Conservation (phyloP, 2,113 vertebrate species). For the Cyprinodon brontotheroides region DNA sequence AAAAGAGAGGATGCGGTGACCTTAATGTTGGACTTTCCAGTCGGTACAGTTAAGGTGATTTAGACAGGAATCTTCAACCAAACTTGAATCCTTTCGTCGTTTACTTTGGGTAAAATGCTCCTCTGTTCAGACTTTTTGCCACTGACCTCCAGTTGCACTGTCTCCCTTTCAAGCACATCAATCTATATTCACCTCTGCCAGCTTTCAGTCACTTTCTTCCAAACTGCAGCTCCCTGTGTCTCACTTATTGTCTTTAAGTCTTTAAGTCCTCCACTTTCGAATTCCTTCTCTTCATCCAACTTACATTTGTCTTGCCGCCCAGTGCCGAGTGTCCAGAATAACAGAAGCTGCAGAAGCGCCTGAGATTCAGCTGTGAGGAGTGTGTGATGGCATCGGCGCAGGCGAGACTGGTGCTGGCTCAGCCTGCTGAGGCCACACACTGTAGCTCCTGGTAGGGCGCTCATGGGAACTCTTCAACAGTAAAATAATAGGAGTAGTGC, state of each 20-base stretch:
- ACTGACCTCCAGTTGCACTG: constrained; percentile 38
- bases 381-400: constrained; percentile 53
- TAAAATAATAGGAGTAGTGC: constrained; percentile 97
- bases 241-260: constrained; percentile 14
- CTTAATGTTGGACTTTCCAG: background rate
- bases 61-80: constrained; percentile 12
- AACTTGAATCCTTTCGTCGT: constrained; percentile 2
- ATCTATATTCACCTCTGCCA: constrained; percentile 11
- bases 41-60: constrained; percentile 16
- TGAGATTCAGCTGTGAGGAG: constrained; percentile 56
- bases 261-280: constrained; percentile 5
- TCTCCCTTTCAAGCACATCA: constrained; percentile 38
- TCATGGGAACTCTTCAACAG: constrained; percentile 90
- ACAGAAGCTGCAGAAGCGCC: constrained; percentile 34
- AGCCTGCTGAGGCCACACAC: constrained; percentile 80
- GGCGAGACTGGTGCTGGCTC: constrained; percentile 67
- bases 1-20: background rate
- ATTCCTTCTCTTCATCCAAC: background rate
- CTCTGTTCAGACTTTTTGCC: constrained; percentile 22
- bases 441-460: constrained; percentile 87
- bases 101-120: constrained; percentile 13
- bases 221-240: constrained; percentile 10
- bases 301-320: constrained; percentile 6
- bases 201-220: constrained; percentile 18
- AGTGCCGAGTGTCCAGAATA: constrained; percentile 15